Evolutionary conservation across 30 jellyfish, hydroid and myxozoan genomes (phyloP).

Genomic region (Hydractinia echinata): DNA sequence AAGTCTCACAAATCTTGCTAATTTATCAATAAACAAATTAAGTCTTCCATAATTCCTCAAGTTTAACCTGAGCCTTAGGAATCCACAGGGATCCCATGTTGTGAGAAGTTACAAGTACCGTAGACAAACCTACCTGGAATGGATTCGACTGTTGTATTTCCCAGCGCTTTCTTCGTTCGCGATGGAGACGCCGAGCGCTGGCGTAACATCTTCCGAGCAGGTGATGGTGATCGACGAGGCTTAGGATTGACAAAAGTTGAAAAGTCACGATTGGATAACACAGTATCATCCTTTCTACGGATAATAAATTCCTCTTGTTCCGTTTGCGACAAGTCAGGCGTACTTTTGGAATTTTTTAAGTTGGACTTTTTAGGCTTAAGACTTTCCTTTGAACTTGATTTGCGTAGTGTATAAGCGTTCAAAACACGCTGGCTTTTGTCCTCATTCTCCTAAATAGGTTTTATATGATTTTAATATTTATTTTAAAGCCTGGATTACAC

Average conservation of each 20-base stretch:
- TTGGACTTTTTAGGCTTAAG: not conserved
- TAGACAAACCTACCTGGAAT: slow-evolving; percentile 66
- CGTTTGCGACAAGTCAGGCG: slow-evolving; percentile 23
- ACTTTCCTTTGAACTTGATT: not conserved
- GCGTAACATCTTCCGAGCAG: slow-evolving; percentile 62
- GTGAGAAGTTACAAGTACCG: not conserved
- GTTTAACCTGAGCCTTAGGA: too few relatives aligned
- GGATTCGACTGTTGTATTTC: slow-evolving; percentile 75
- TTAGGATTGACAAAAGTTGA: slow-evolving; percentile 95
- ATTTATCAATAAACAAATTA: too few relatives aligned
- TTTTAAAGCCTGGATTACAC: not conserved
- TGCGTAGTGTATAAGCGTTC: not conserved
- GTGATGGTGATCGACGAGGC: slow-evolving; percentile 98
- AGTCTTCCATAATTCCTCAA: too few relatives aligned
- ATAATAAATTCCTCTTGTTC: slow-evolving; percentile 47
- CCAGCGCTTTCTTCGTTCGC: slow-evolving; percentile 29
- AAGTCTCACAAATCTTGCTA: too few relatives aligned
- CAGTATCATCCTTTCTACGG: slow-evolving; percentile 61
- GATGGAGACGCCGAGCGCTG: slow-evolving; percentile 50
- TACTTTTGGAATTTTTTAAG: slow-evolving; percentile 20
- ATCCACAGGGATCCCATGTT: too few relatives aligned
- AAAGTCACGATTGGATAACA: slow-evolving; percentile 79
- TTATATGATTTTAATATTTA: not conserved
- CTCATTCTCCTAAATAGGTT: not conserved
- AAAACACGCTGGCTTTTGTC: slow-evolving; percentile 11